Evolutionary conservation across 2,888 invertebrate species (phyloP), one percentile per base, ranked within the genome.

Genomic region (Chironomus tentans): DNA sequence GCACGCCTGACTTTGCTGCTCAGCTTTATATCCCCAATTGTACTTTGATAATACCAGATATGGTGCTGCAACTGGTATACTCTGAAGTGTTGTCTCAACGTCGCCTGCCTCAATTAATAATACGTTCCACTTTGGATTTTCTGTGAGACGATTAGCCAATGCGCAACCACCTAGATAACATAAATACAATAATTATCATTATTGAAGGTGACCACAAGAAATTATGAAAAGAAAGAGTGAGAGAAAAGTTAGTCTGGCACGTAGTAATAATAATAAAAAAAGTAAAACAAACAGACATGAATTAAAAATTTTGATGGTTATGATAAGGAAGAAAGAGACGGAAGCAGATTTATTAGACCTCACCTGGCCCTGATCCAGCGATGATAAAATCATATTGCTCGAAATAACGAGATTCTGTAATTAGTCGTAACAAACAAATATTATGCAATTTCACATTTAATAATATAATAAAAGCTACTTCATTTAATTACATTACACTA

Each of bases 131-230:
- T 87, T 81, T 0, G 83, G 81, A 77, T 86, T 87, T 82, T 92
- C 91, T 0, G 90, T 86, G 0, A 92, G 84, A 1, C 92, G 86
- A 79, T 90, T 88, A 0, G 92, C 92, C 10, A 92, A 80, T 0
- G 88, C 89, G 0, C 91, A 88, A 0, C 92, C 92, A 0, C 90
- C 88, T 0, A 0, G 28, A 65, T 13, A 22, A 65, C n/a, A 65
- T 65, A n/a, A 13, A n/a, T n/a, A n/a, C 7, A 68, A 68, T 68
- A 38, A 21, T 68, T n/a, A 10, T 65, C 24, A 65, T n/a, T 65
- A 12, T 10, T 24, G 24, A 24, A 13, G 65, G 21, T 24, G 24
- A 24, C 65, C 65, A 65, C 21, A 65, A 24, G 13, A 24, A 62
- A 62, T 22, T 24, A 21, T 18, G 21, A 65, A 65, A 65, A 22